Evolutionary conservation across 1,140 invertebrate species (phyloP).

Genomic region (Leptonema lineaticorne): DNA sequence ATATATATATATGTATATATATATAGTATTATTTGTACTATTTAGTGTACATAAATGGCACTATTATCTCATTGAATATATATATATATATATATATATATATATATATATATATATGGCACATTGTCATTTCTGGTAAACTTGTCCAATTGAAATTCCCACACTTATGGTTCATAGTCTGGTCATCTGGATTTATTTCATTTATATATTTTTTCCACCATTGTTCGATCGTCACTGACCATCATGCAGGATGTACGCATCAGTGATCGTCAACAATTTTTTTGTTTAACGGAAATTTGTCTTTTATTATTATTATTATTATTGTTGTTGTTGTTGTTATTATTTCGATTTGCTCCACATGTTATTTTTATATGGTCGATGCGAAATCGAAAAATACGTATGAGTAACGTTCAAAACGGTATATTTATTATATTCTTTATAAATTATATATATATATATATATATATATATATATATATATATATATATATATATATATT

Average conservation of each 20-base stretch:
- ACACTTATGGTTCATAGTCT: background rate
- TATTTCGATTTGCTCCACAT: constrained; percentile 22
- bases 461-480: no score
- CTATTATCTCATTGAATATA: no score
- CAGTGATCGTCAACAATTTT: constrained; percentile 25
- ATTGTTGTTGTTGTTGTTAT: no score
- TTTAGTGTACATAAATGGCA: no score
- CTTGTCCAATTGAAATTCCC: background rate
- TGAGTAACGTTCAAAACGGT: background rate
- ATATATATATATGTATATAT: background rate
- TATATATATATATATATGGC: background rate
- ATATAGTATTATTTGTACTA: no score
- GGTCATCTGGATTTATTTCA: background rate
- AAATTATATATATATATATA: background rate
- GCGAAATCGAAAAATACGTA: background rate
- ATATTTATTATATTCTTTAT: background rate
- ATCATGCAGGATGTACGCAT: constrained; percentile 12
- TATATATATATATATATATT: no score
- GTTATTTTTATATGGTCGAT: background rate
- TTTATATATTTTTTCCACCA: background rate
- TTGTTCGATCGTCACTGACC: constrained; percentile 5
- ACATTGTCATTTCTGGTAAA: background rate
- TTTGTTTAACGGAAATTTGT: constrained; percentile 21
- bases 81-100: background rate
- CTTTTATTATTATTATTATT: no score